These are phyloP conservation scores for Polyommatus iphigenia DNA, from an alignment of 2,888 invertebrate species.

Conservation along the genomic window DNA sequence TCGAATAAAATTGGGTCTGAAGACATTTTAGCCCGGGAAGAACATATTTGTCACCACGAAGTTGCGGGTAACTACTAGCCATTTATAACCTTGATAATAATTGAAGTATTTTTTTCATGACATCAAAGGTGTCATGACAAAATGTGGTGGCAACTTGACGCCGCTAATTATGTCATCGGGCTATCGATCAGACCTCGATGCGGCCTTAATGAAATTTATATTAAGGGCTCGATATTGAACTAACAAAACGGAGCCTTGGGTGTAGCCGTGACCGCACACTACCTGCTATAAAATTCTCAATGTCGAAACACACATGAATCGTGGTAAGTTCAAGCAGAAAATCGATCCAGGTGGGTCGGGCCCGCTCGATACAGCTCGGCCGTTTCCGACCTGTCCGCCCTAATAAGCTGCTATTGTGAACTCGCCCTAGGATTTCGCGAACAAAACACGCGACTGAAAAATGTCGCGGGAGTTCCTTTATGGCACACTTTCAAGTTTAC, in stretches of 20 bases:
- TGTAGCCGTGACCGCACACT: constrained; percentile 52
- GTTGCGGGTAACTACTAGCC: too few relatives aligned
- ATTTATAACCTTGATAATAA: too few relatives aligned
- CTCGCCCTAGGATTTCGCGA: neutral
- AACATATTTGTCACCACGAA: too few relatives aligned
- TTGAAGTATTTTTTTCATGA: neutral
- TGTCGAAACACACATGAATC: constrained; percentile 49
- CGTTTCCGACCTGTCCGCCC: constrained; percentile 37
- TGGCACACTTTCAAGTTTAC: neutral
- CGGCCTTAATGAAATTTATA: constrained; percentile 23
- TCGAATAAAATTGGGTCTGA: too few relatives aligned
- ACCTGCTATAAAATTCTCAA: constrained; percentile 50
- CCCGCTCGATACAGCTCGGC: constrained; percentile 49
- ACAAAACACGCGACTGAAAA: neutral
- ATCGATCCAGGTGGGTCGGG: constrained; percentile 61
- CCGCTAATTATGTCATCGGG: neutral
- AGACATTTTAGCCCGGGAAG: too few relatives aligned
- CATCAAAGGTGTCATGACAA: neutral
- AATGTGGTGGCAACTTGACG: neutral
- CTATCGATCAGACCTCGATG: neutral
- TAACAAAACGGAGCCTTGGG: constrained; percentile 43
- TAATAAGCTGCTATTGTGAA: constrained; percentile 12
- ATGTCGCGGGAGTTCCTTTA: neutral
- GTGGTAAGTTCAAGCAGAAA: constrained; percentile 61
- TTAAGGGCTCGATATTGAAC: constrained; percentile 34